Conservation (phyloP, 2,797 vertebrate species). For the Acanthiza pusilla region DNA sequence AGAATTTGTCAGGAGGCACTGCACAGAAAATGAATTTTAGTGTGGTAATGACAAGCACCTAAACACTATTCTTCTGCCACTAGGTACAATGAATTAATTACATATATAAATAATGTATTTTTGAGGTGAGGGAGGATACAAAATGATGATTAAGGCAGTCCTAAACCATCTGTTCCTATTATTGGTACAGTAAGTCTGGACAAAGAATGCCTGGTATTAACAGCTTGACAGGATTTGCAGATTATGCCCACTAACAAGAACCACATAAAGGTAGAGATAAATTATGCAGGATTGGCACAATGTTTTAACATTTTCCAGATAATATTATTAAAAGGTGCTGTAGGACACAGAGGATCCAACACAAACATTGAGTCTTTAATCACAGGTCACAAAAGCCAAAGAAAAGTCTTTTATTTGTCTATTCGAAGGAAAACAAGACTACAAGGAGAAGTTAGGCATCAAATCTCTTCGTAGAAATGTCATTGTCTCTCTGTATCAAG, state of each 20-base stretch:
- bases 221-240: slow-evolving; percentile 1
- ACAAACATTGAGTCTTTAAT: neutral
- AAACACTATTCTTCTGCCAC: neutral
- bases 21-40: neutral
- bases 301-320: neutral
- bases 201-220: neutral
- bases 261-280: neutral
- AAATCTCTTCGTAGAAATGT: neutral
- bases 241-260: neutral
- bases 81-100: neutral
- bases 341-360: neutral
- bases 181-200: neutral
- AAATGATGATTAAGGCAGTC: neutral
- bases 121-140: neutral
- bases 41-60: neutral
- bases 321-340: neutral
- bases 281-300: neutral
- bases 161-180: slow-evolving; percentile 6
- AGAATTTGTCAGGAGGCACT: neutral
- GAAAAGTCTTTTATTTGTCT: neutral
- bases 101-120: neutral
- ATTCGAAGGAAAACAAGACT: neutral
- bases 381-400: neutral
- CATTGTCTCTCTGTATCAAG: neutral
- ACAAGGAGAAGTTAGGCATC: neutral